Base-by-base conservation (phyloP, 1,140 invertebrate genomes). In the Drosophila gunungcola region DNA sequence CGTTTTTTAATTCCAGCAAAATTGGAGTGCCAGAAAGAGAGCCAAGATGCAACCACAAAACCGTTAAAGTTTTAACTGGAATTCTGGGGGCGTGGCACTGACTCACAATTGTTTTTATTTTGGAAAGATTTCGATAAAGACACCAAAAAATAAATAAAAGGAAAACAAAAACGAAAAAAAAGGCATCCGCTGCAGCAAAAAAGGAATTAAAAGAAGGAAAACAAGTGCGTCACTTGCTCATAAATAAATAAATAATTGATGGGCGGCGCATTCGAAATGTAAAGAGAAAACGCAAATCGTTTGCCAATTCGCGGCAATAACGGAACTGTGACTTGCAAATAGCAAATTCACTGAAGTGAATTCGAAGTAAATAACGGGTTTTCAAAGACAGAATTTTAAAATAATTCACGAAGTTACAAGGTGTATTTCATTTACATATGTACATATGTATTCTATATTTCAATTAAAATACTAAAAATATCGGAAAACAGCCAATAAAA, bases 161-260 rank as follows among this genome's bases (percentile, higher is more conserved):
- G 4, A 39, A 27, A 27, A 4, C 16, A 21, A 21, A 21, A 27
- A 4, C 16, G 1, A 21, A 21, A 4, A 12, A 45, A 46, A 38
- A 36, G 6, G 3, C 13, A n/a, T 34, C 29, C 48, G 29, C 16
- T 41, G 32, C 48, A 69, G 27, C 11, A 25, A 41, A 6, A 32
- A 32, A 60, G 48, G 36, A 27, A 27, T 3, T 38, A n/a, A 5
- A 32, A n/a, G 38, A 25, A 57, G 34, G 12, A 67, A 46, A 69
- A 69, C 67, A 69, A 69, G 67, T 69, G 67, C 67, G 67, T 69
- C 67, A 69, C 65, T 39, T 67, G 25, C 64, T 55, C 34, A 69
- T 69, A 68, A 69, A 69, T 69, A 69, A 68, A 69, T 69, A 69
- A 69, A 69, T 69, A 69, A 69, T 69, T 69, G 7, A 69, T 69